Conservation (phyloP, 1,140 invertebrate genomes). For the Brachionus asplanchnoidis region DNA sequence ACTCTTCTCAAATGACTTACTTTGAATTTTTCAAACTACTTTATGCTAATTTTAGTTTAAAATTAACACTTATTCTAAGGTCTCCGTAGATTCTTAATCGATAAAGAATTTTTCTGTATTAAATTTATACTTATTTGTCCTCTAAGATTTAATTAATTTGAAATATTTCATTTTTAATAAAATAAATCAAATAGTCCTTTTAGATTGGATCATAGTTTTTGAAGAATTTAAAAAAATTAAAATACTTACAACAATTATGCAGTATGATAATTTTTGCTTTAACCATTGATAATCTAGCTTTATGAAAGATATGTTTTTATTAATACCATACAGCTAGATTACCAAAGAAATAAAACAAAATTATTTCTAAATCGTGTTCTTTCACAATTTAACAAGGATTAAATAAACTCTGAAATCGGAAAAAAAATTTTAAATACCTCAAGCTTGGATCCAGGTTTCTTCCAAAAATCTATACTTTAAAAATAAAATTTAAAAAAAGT, state of each 20-base stretch:
- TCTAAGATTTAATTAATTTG: too few species aligned
- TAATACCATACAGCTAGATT: slow-evolving; percentile 42
- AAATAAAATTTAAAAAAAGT: not conserved
- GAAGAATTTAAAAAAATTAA: not conserved
- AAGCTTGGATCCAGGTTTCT: not conserved
- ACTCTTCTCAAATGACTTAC: too few species aligned
- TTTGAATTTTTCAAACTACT: too few species aligned
- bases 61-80: too few species aligned
- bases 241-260: not conserved
- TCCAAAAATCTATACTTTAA: not conserved
- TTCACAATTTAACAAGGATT: not conserved
- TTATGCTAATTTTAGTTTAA: too few species aligned
- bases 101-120: too few species aligned
- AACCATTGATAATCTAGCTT: slow-evolving; percentile 43
- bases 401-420: too few species aligned
- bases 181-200: not conserved
- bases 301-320: slow-evolving; percentile 31
- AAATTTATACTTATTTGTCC: too few species aligned
- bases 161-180: not conserved
- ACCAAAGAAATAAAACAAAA: slow-evolving; percentile 43
- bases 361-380: not conserved
- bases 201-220: too few species aligned
- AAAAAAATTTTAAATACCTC: too few species aligned
- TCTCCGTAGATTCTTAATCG: too few species aligned
- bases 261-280: slow-evolving; percentile 32